Conservation (phyloP, 2,113 vertebrate species). For the Gorsachius goisagi region DNA sequence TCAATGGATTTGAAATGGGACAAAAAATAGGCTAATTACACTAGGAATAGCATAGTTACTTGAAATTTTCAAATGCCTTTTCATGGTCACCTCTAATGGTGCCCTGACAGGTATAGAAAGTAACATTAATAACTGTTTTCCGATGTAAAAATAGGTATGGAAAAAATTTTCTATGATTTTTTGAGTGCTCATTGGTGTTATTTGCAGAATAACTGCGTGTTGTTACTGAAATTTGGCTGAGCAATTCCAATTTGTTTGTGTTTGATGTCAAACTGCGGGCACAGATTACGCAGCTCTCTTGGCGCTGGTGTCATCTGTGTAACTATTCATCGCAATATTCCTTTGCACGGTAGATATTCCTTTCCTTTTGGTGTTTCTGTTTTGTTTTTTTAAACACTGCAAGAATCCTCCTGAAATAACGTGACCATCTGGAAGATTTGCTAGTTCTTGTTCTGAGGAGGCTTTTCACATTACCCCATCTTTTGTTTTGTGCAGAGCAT, state of each 20-base stretch:
- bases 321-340: accelerated
- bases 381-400: background rate
- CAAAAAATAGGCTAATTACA: background rate
- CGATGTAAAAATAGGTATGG: background rate
- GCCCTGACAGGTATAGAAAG: background rate
- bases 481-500: background rate
- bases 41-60: background rate
- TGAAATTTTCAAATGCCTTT: background rate
- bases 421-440: background rate
- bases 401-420: background rate
- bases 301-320: accelerated
- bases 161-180: background rate
- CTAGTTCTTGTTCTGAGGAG: background rate
- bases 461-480: background rate
- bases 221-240: background rate
- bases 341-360: background rate
- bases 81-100: background rate
- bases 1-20: background rate
- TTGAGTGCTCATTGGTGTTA: background rate
- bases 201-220: background rate
- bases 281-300: background rate
- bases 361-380: background rate
- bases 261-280: background rate
- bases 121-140: background rate
- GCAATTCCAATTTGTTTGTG: background rate